Conservation (phyloP, 2,113 vertebrate genomes). For the Alosa alosa region DNA sequence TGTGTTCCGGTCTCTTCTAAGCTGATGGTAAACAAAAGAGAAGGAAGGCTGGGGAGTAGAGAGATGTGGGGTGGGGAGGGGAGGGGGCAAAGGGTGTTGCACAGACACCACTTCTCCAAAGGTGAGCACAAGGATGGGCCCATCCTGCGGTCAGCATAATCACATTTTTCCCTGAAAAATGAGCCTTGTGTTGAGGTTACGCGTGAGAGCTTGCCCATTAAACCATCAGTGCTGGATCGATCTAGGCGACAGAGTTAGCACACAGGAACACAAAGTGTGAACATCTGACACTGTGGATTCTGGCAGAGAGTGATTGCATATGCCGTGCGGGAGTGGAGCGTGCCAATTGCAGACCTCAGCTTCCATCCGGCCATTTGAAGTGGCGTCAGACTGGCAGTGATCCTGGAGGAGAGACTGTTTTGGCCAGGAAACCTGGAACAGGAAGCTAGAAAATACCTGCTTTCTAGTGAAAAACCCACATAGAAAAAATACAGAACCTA, state of each 20-base stretch:
- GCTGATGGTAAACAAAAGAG: not conserved
- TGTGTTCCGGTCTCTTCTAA: not conserved
- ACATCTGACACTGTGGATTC: conserved; percentile 36
- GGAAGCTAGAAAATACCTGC: not conserved
- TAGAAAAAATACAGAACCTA: not conserved
- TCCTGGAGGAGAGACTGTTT: conserved; percentile 1
- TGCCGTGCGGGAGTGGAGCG: not conserved
- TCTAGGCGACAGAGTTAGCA: conserved; percentile 36
- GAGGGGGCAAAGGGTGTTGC: not conserved
- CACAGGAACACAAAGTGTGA: conserved; percentile 45
- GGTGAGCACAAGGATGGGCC: conserved; percentile 34
- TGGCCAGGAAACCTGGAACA: conserved; percentile 6
- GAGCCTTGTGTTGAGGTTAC: conserved; percentile 41
- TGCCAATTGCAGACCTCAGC: not conserved
- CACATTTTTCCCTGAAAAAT: conserved; percentile 44
- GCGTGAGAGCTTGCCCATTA: conserved; percentile 41
- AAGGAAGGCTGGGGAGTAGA: not conserved
- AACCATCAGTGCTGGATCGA: conserved; percentile 50
- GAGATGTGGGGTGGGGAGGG: not conserved
- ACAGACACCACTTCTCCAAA: conserved; percentile 31
- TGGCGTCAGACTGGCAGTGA: not conserved
- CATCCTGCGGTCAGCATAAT: conserved; percentile 45
- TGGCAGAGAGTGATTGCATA: conserved; percentile 19
- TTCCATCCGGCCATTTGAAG: conserved; percentile 15
- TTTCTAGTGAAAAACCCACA: not conserved